Percentiles rank a stretch among this genome's conserved stretches.
Evolutionary conservation across 2,113 vertebrate species (phyloP).

Genomic region (Notiomystis cincta): DNA sequence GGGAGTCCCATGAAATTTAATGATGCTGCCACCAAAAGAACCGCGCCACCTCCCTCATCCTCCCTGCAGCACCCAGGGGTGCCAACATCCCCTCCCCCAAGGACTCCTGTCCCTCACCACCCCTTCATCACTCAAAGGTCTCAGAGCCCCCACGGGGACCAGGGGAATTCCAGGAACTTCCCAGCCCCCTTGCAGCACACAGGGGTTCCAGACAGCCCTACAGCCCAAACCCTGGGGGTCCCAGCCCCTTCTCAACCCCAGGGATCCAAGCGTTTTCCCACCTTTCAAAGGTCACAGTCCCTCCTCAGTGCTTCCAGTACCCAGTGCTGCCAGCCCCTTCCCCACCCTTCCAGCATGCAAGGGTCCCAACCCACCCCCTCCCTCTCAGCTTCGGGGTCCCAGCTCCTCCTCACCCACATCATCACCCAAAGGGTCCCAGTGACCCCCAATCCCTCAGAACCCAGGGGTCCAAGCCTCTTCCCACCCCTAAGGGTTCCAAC

Average conservation of each 20-base stretch:
- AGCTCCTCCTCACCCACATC: not conserved
- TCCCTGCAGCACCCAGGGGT: not conserved
- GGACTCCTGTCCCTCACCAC: not conserved
- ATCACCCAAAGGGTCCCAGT: not conserved
- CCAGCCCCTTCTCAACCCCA: not conserved
- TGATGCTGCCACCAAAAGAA: not conserved
- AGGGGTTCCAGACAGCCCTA: not conserved
- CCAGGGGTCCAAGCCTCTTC: not conserved
- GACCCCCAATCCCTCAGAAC: not conserved
- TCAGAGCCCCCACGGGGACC: fast-evolving
- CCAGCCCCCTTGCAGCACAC: not conserved
- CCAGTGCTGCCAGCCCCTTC: not conserved
- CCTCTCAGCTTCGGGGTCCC: not conserved
- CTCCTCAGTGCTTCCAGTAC: not conserved
- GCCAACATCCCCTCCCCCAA: not conserved
- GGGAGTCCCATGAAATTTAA: not conserved
- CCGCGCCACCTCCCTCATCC: fast-evolving
- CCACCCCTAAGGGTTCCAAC: not conserved
- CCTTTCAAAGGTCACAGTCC: not conserved
- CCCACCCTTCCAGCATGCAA: not conserved
- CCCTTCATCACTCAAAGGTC: not conserved
- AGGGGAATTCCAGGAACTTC: not conserved
- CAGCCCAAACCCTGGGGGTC: not conserved
- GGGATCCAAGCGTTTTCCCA: not conserved
- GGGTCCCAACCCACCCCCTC: not conserved